phyloP scores from a whole-genome alignment of 2,797 vertebrate genomes.

The Oreonectes daqikongensis region DNA sequence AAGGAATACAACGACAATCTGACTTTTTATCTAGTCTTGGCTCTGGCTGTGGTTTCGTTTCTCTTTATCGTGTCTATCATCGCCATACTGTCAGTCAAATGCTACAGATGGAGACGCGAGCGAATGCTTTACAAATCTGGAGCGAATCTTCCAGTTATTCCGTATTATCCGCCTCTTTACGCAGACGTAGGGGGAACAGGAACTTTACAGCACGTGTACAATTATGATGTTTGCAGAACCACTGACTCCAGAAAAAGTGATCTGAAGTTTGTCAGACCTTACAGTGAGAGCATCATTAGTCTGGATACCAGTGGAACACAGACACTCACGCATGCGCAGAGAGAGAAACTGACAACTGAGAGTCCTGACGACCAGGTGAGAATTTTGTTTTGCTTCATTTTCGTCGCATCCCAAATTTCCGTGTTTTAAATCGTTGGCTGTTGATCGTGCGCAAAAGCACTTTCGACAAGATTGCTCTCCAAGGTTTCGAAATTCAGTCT shows the following conservation, averaged over 20 bases:
- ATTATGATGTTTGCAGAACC: conserved; percentile 62
- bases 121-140: conserved; percentile 52
- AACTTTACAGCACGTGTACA: conserved; percentile 56
- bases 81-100: conserved; percentile 51
- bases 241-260: conserved; percentile 62
- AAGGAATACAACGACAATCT: conserved; percentile 23
- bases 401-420: conserved; percentile 14
- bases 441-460: too few species aligned
- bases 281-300: conserved; percentile 48
- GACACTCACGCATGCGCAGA: not conserved
- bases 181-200: conserved; percentile 53
- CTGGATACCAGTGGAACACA: not conserved
- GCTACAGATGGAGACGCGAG: conserved; percentile 60
- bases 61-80: conserved; percentile 51
- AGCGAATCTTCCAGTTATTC: conserved; percentile 44
- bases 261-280: conserved; percentile 61
- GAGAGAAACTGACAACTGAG: conserved; percentile 15
- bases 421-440: too few species aligned
- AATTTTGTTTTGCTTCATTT: not conserved
- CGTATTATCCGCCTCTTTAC: conserved; percentile 57
- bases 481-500: too few species aligned
- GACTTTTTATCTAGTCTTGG: conserved; percentile 49
- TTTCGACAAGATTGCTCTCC: too few species aligned
- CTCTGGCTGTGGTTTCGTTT: conserved; percentile 53
- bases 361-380: conserved; percentile 23